phyloP scores from a whole-genome alignment of 2,797 vertebrate species.

The Mallotus villosus region DNA sequence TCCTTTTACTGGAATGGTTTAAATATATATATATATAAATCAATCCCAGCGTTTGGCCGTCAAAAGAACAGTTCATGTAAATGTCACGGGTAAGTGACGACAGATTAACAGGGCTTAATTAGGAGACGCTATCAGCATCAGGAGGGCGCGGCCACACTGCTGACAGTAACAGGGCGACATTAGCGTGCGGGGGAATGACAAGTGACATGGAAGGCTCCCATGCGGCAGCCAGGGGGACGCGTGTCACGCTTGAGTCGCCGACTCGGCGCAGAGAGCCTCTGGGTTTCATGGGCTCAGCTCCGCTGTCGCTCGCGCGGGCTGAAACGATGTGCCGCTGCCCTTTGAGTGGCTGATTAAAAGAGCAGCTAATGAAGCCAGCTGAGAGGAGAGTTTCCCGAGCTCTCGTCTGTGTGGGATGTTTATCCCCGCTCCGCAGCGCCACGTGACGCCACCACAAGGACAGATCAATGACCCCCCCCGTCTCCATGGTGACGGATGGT shows the following conservation, averaged over 20 bases:
- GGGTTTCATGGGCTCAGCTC: slow-evolving; percentile 42
- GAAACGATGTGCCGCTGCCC: slow-evolving; percentile 32
- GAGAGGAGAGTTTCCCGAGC: slow-evolving; percentile 43
- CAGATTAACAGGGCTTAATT: slow-evolving; percentile 8
- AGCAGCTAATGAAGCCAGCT: slow-evolving; percentile 33
- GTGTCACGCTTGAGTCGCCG: slow-evolving; percentile 30
- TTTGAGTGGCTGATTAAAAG: slow-evolving; percentile 52
- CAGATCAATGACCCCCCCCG: slow-evolving; percentile 23
- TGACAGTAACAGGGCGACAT: slow-evolving; percentile 29
- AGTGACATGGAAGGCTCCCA: slow-evolving; percentile 50
- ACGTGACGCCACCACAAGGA: neutral
- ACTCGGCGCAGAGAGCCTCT: slow-evolving; percentile 17
- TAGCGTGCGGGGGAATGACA: slow-evolving; percentile 43
- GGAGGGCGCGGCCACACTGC: too few species aligned
- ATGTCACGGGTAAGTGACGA: neutral
- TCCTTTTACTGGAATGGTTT: neutral
- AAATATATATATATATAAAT: neutral
- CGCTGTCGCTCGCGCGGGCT: slow-evolving; percentile 24
- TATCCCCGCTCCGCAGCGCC: slow-evolving; percentile 8
- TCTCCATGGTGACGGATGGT: slow-evolving; percentile 35
- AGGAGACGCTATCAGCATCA: slow-evolving; percentile 11
- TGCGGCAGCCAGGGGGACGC: slow-evolving; percentile 22
- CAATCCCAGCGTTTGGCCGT: neutral
- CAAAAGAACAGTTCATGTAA: neutral
- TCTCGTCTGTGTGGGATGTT: slow-evolving; percentile 2